Conservation (phyloP, 1,140 invertebrate species). For the Radopholus similis region DNA sequence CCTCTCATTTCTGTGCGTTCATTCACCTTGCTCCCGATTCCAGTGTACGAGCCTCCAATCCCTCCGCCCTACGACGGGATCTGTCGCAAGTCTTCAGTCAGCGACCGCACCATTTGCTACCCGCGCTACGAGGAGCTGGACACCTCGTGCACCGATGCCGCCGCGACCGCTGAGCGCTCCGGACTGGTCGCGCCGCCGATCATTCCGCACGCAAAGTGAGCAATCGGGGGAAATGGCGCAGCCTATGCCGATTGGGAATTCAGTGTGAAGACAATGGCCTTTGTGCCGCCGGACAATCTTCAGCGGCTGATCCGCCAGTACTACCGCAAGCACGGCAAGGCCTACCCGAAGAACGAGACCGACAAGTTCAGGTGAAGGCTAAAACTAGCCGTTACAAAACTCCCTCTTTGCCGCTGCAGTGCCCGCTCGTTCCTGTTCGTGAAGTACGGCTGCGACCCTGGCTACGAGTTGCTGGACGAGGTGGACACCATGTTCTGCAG, state of each 20-base stretch:
- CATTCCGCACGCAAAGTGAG: constrained; percentile 53
- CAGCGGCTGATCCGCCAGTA: constrained; percentile 57
- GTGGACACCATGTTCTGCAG: constrained; percentile 58
- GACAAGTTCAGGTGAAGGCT: no score
- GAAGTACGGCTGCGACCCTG: constrained; percentile 56
- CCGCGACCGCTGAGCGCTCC: constrained; percentile 25
- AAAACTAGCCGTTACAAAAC: no score
- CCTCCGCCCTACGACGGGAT: constrained; percentile 51
- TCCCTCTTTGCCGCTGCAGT: not conserved
- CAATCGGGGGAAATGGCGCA: constrained; percentile 6
- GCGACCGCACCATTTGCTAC: constrained; percentile 56
- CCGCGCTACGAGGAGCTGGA: constrained; percentile 50
- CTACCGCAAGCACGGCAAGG: constrained; percentile 52
- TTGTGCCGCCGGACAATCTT: constrained; percentile 58
- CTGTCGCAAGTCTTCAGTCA: constrained; percentile 44
- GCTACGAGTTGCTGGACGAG: constrained; percentile 59
- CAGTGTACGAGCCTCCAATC: constrained; percentile 56
- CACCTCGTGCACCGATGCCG: constrained; percentile 54
- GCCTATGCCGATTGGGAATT: constrained; percentile 10
- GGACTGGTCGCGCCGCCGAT: constrained; percentile 53
- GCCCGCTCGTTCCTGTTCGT: constrained; percentile 54
- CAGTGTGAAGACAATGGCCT: constrained; percentile 59
- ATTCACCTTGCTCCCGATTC: constrained; percentile 23
- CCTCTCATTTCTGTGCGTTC: not conserved
- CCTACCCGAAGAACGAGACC: constrained; percentile 50